Conservation (phyloP, 2,888 invertebrate genomes). For the Eudemis profundana region DNA sequence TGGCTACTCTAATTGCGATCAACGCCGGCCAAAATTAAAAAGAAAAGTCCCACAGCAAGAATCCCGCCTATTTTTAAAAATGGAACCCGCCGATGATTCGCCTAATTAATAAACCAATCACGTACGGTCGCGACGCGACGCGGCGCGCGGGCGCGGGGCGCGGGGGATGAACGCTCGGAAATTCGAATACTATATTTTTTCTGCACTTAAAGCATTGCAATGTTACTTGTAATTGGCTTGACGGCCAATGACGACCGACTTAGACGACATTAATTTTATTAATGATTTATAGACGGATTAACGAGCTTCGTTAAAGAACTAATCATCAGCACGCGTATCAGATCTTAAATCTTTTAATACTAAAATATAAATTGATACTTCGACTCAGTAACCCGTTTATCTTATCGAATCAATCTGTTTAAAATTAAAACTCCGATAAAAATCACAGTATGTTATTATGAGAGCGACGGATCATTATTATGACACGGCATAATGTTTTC, state of each 20-base stretch:
- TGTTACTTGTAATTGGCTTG: conserved; percentile 82
- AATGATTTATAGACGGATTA: conserved; percentile 51
- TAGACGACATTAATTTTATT: conserved; percentile 69
- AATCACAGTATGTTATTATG: conserved; percentile 66
- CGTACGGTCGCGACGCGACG: conserved; percentile 85
- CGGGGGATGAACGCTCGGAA: conserved; percentile 83
- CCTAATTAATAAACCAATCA: conserved; percentile 86
- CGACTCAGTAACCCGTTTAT: conserved; percentile 55
- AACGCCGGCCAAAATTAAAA: conserved; percentile 82
- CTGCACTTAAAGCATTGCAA: conserved; percentile 78
- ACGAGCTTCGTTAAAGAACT: conserved; percentile 43
- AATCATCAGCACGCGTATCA: conserved; percentile 19
- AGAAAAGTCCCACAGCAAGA: conserved; percentile 82
- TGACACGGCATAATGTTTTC: conserved; percentile 67
- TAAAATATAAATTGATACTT: conserved; percentile 47
- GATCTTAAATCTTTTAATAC: conserved; percentile 43
- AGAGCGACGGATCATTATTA: conserved; percentile 60
- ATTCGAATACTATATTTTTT: conserved; percentile 84
- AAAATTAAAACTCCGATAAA: conserved; percentile 63
- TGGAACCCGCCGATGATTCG: conserved; percentile 78
- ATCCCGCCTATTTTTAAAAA: conserved; percentile 86
- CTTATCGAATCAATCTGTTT: conserved; percentile 66
- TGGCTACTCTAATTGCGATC: conserved; percentile 81
- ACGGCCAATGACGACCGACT: conserved; percentile 74
- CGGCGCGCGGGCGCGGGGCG: conserved; percentile 84